Percentiles rank a stretch among this genome's conserved stretches.
Conservation (phyloP, 2,888 invertebrate genomes). For the Lithophane ornitopus region DNA sequence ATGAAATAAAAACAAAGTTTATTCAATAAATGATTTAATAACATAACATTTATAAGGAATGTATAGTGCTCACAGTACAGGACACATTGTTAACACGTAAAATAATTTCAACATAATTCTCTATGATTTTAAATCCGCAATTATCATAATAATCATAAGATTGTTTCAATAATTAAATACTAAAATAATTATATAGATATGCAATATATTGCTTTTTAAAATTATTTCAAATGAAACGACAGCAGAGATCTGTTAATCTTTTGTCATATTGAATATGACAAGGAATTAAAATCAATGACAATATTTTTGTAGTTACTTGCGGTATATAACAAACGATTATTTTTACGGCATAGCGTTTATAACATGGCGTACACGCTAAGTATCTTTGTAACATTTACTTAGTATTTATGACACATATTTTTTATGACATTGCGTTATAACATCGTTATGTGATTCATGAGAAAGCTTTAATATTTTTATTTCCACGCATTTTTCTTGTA, state of each 20-base stretch:
- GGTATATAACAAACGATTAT: constrained; percentile 5
- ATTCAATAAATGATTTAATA: constrained; percentile 65
- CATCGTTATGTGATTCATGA: background rate
- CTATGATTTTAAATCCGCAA: constrained; percentile 47
- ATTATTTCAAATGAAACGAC: constrained; percentile 46
- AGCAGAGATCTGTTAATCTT: constrained; percentile 29
- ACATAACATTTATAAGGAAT: constrained; percentile 63
- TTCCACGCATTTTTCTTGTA: background rate
- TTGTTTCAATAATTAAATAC: constrained; percentile 36
- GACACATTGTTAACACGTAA: constrained; percentile 43
- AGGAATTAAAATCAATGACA: constrained; percentile 15
- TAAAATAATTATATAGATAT: constrained; percentile 64
- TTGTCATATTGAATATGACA: constrained; percentile 43
- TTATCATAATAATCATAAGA: constrained; percentile 54
- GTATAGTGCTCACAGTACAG: constrained; percentile 59
- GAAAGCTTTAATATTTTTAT: background rate
- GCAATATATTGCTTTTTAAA: constrained; percentile 63
- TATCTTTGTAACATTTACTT: constrained; percentile 19
- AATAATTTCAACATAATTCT: constrained; percentile 44
- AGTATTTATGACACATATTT: constrained; percentile 34
- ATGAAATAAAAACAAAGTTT: constrained; percentile 16
- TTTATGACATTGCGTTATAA: constrained; percentile 7
- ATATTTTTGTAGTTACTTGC: constrained; percentile 2
- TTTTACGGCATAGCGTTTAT: constrained; percentile 24
- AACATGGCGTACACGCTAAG: constrained; percentile 14